Conservation (phyloP, 2,113 vertebrate species). For the Rhabdomys dilectus region DNA sequence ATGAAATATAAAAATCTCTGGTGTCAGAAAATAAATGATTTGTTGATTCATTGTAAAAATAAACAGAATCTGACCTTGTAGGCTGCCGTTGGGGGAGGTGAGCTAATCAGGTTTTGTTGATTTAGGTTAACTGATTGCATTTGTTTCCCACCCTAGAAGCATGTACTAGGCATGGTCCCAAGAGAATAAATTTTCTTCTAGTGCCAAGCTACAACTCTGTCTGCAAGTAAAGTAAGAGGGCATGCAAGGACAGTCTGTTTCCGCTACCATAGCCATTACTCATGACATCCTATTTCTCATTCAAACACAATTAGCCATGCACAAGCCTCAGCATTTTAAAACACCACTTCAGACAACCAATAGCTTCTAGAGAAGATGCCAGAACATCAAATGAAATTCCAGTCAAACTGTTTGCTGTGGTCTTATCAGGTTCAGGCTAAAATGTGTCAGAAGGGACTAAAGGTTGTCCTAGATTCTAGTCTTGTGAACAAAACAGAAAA, state of each 20-base stretch:
- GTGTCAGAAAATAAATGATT: constrained; percentile 18
- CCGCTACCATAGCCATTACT: neutral
- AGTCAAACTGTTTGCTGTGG: constrained; percentile 1
- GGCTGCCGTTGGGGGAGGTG: neutral
- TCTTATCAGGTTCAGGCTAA: constrained; percentile 3
- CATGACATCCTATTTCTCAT: constrained; percentile 6
- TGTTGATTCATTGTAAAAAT: neutral
- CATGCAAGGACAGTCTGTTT: neutral
- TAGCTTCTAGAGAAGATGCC: constrained; percentile 38
- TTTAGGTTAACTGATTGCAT: neutral
- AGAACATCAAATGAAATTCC: constrained; percentile 23
- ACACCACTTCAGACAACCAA: constrained; percentile 28
- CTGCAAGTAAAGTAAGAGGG: constrained; percentile 16
- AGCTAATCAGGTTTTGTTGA: neutral
- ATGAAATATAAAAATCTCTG: constrained; percentile 44
- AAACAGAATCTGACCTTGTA: neutral
- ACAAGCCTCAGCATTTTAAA: constrained; percentile 5
- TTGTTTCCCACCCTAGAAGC: neutral
- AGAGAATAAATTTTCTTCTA: neutral
- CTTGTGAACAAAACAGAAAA: constrained; percentile 4
- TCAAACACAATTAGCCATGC: neutral
- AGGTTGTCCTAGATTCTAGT: neutral
- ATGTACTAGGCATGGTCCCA: neutral
- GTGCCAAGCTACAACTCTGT: neutral
- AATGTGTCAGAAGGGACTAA: neutral